Percentiles rank a stretch among this genome's conserved stretches.
phyloP scores from a whole-genome alignment of 1,140 invertebrate species.

The Dysdera silvatica region DNA sequence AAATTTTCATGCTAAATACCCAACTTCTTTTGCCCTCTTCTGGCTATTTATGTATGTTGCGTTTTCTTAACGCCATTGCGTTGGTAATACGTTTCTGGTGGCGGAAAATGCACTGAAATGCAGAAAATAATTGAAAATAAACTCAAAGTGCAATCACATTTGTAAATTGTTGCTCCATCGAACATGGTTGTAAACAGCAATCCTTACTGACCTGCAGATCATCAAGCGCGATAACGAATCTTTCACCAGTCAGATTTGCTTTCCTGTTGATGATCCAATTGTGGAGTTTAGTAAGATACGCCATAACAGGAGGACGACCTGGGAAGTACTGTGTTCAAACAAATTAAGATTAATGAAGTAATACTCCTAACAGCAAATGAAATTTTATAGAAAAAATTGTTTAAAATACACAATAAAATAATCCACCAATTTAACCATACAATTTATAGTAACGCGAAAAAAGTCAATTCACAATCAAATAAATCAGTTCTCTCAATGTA shows the following conservation, averaged over 20 bases:
- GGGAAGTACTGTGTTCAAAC: slow-evolving; percentile 56
- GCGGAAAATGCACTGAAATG: neutral
- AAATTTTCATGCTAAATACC: too few species aligned
- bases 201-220: neutral
- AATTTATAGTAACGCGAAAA: neutral
- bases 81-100: too few species aligned
- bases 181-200: neutral
- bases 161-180: too few species aligned
- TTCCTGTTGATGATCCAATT: slow-evolving; percentile 41
- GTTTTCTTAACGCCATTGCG: too few species aligned
- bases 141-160: neutral
- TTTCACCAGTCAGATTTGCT: slow-evolving; percentile 13
- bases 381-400: slow-evolving; percentile 21
- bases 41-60: too few species aligned
- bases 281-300: slow-evolving; percentile 54
- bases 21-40: too few species aligned
- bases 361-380: neutral
- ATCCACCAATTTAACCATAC: neutral
- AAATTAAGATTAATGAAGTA: neutral
- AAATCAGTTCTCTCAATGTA: neutral
- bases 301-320: slow-evolving; percentile 53
- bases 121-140: neutral
- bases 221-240: slow-evolving; percentile 5
- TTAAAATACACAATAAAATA: neutral
- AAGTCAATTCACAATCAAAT: neutral